Evolutionary conservation across 2,888 invertebrate genomes (phyloP).

Genomic region (Epirrita christyi): DNA sequence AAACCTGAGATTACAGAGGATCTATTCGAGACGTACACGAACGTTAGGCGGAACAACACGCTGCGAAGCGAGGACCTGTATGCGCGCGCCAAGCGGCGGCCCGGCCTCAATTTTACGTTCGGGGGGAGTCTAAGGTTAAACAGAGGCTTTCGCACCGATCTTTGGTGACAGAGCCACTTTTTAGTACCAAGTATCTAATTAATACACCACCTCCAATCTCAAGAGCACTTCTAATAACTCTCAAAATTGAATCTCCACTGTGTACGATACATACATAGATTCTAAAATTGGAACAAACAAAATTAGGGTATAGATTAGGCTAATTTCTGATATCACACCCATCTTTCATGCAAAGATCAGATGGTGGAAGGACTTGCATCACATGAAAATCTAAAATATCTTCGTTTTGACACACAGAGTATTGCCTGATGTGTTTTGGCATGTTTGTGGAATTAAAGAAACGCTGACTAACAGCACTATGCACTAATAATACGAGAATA

Average conservation of each 20-base stretch:
- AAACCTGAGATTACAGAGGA: conserved; percentile 84
- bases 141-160: conserved; percentile 77
- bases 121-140: conserved; percentile 83
- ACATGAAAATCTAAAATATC: conserved; percentile 68
- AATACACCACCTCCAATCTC: conserved; percentile 60
- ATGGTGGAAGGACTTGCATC: conserved; percentile 61
- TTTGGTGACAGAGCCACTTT: conserved; percentile 72
- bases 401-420: conserved; percentile 76
- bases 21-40: conserved; percentile 80
- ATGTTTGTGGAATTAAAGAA: conserved; percentile 64
- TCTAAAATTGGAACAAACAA: conserved; percentile 38
- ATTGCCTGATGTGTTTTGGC: conserved; percentile 74
- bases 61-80: conserved; percentile 71
- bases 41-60: conserved; percentile 77
- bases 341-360: conserved; percentile 47
- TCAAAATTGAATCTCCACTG: conserved; percentile 65
- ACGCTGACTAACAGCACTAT: conserved; percentile 81
- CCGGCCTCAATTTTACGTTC: conserved; percentile 70
- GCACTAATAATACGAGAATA: conserved; percentile 70
- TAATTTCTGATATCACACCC: conserved; percentile 50
- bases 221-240: conserved; percentile 59
- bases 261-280: conserved; percentile 73
- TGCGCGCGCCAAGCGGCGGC: conserved; percentile 67
- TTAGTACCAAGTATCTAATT: conserved; percentile 56
- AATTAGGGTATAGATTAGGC: conserved; percentile 45